Percentiles rank a stretch among this genome's conserved stretches.
phyloP scores from a whole-genome alignment of 2,888 invertebrate genomes.

The Limenitis camilla region DNA sequence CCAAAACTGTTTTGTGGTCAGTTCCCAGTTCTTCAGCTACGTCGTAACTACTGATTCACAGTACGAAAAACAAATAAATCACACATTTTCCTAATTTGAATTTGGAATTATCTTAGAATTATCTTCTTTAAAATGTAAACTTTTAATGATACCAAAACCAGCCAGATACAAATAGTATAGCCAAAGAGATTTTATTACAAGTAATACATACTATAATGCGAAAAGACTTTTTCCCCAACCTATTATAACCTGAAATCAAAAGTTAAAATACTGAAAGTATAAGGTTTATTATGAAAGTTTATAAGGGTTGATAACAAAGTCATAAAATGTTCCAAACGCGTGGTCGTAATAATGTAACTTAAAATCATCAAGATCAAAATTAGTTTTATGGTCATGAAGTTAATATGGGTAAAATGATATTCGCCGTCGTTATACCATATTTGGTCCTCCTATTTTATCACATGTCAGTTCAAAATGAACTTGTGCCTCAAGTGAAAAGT shows the following conservation, averaged over 20 bases:
- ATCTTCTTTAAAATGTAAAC: too few relatives aligned
- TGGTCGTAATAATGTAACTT: conserved; percentile 1
- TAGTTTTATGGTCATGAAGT: conserved; percentile 8
- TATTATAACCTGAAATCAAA: not conserved
- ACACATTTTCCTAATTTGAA: too few relatives aligned
- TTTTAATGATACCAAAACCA: too few relatives aligned
- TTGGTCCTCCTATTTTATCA: conserved; percentile 10
- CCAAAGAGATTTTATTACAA: too few relatives aligned
- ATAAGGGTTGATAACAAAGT: not conserved
- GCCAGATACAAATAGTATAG: too few relatives aligned
- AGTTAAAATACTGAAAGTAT: not conserved
- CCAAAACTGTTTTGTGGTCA: too few relatives aligned
- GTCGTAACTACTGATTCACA: too few relatives aligned
- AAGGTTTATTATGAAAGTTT: conserved; percentile 1
- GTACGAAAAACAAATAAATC: too few relatives aligned
- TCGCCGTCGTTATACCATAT: conserved; percentile 10
- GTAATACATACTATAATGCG: too few relatives aligned
- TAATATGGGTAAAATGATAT: conserved; percentile 5
- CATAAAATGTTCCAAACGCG: not conserved
- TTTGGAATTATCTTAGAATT: too few relatives aligned
- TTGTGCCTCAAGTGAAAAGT: not conserved
- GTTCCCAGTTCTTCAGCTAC: too few relatives aligned
- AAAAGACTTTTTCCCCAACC: too few relatives aligned
- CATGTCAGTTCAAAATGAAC: conserved; percentile 15
- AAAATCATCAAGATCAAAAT: conserved; percentile 1